Evolutionary conservation across 2,113 vertebrate genomes (phyloP).

Genomic region (Eonycteris spelaea): DNA sequence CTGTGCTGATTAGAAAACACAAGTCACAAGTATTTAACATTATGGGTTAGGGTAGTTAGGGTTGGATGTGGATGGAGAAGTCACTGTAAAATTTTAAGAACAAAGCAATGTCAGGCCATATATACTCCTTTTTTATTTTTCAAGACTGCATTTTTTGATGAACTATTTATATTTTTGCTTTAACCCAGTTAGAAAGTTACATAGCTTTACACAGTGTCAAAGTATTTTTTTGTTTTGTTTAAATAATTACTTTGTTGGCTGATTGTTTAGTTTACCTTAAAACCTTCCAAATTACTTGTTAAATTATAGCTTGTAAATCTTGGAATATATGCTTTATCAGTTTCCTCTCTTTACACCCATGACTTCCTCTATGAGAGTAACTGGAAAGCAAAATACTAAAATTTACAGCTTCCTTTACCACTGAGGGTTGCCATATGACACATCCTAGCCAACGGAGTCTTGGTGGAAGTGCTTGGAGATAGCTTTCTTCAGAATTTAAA

Average conservation of each 20-base stretch:
- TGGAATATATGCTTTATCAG: neutral
- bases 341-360: neutral
- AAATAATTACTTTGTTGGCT: slow-evolving; percentile 8
- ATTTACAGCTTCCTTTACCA: neutral
- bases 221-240: neutral
- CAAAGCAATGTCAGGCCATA: neutral
- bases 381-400: slow-evolving; percentile 27
- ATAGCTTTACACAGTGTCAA: neutral
- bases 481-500: neutral
- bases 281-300: slow-evolving; percentile 23
- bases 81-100: slow-evolving; percentile 3
- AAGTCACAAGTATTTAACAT: neutral
- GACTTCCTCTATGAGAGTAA: neutral
- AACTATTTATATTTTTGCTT: neutral
- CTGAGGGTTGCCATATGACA: neutral
- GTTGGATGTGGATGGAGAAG: neutral
- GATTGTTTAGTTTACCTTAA: neutral
- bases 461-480: neutral
- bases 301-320: slow-evolving; percentile 20
- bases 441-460: neutral
- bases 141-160: neutral
- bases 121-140: neutral
- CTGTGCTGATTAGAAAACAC: slow-evolving; percentile 6
- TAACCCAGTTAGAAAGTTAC: neutral
- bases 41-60: neutral